A percentile compares a stretch with the other conserved stretches of the same genome.
Conservation (phyloP, 2,113 vertebrate species). For the Cephalopholis sonnerati region DNA sequence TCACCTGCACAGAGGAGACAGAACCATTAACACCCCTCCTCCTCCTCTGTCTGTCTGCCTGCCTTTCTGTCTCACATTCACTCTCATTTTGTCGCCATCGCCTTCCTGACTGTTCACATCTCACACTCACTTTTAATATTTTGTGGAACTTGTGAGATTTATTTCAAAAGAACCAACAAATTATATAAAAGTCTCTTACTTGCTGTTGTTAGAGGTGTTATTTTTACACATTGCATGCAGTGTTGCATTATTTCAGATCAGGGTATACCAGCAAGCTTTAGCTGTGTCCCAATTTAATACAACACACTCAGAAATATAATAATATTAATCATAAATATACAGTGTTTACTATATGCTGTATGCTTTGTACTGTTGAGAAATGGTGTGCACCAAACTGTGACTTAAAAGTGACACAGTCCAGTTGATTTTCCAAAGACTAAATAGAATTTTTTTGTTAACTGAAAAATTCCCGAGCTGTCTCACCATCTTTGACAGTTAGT, state of each 20-base stretch:
- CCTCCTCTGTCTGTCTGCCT: conserved; percentile 11
- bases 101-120: not conserved
- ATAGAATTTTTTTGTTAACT: no score
- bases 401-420: no score
- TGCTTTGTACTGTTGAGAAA: no score
- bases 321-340: no score
- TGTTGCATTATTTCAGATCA: not conserved
- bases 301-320: not conserved
- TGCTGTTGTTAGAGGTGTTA: not conserved
- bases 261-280: not conserved
- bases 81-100: conserved; percentile 31
- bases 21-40: conserved; percentile 36
- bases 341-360: no score
- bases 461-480: no score
- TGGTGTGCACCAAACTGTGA: no score
- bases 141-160: no score
- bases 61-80: conserved; percentile 27
- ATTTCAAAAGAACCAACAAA: no score
- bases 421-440: no score
- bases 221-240: not conserved
- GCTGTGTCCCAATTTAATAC: not conserved
- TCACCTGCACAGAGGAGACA: conserved; percentile 73
- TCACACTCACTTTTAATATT: not conserved
- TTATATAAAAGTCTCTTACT: no score
- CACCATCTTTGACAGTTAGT: no score